Evolutionary conservation across 2,888 invertebrate genomes (phyloP).

Genomic region (Selenia dentaria): DNA sequence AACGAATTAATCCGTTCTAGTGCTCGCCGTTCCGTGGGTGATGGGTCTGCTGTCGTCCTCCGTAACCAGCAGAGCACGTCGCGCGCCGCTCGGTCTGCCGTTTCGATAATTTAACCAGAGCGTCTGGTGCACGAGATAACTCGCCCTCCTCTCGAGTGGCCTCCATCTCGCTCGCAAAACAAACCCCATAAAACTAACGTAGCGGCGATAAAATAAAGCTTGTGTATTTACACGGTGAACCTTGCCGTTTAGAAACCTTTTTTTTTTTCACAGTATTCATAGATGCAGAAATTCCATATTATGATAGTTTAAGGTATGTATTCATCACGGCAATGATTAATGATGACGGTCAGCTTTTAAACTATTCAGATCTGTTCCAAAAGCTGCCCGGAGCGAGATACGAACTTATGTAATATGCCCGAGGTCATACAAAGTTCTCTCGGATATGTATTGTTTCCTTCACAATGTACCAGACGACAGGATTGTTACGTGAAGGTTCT

Average conservation of each 20-base stretch:
- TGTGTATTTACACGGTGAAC: conserved; percentile 22
- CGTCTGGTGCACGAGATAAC: conserved; percentile 13
- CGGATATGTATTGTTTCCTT: too few relatives aligned
- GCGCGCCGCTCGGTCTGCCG: neutral
- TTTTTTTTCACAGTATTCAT: neutral
- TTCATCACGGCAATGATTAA: conserved; percentile 36
- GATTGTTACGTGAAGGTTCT: too few relatives aligned
- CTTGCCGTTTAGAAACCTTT: conserved; percentile 5
- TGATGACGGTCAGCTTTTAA: conserved; percentile 26
- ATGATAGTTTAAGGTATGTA: conserved; percentile 30
- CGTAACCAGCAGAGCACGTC: neutral
- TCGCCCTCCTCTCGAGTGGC: conserved; percentile 2
- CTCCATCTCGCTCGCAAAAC: conserved; percentile 9
- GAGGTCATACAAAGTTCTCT: conserved; percentile 6
- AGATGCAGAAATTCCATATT: conserved; percentile 9
- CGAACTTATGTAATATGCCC: conserved; percentile 14
- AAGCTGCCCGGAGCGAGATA: neutral
- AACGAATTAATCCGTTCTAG: neutral
- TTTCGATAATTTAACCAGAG: conserved; percentile 5
- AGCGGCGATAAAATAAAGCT: conserved; percentile 14
- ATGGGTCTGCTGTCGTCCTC: neutral
- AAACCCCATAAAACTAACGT: conserved; percentile 17
- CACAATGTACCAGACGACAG: too few relatives aligned
- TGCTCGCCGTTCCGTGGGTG: neutral
- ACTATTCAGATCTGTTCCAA: conserved; percentile 28